A percentile compares a stretch with the other conserved stretches of the same genome.
Evolutionary conservation across 2,113 vertebrate species (phyloP).

Genomic region (Turnix velox): DNA sequence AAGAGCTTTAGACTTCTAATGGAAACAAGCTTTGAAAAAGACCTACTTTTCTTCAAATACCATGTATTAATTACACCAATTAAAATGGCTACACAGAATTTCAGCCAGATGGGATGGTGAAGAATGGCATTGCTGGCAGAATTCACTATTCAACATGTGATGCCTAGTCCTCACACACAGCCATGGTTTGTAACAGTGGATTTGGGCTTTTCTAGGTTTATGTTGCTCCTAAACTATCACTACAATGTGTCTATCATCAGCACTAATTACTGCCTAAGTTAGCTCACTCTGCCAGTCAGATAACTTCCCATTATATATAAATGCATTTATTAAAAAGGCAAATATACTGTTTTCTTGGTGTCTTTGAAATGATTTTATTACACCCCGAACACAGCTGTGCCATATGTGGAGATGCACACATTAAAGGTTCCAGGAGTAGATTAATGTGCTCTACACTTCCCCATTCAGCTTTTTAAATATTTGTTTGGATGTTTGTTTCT

Average conservation of each 20-base stretch:
- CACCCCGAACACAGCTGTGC: background rate
- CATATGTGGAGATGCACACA: background rate
- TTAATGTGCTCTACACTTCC: constrained; percentile 3
- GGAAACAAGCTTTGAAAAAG: background rate
- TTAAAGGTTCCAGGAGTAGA: background rate
- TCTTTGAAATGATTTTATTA: constrained; percentile 13
- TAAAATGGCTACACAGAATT: background rate
- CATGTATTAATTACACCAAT: background rate
- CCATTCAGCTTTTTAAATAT: constrained; percentile 51
- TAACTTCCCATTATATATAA: background rate
- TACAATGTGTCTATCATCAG: background rate
- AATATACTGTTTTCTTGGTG: background rate
- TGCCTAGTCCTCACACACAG: background rate
- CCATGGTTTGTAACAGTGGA: rapidly evolving
- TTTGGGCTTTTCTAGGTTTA: background rate
- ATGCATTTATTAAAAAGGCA: background rate
- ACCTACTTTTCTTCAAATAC: background rate
- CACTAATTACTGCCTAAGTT: background rate
- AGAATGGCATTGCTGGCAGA: background rate
- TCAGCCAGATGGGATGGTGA: background rate
- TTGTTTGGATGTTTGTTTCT: constrained; percentile 50
- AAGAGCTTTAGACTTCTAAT: background rate
- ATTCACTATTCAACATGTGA: background rate
- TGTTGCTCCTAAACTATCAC: background rate
- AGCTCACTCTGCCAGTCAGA: background rate